Evolutionary conservation across 2,888 invertebrate genomes (phyloP), one percentile per base, ranked within the genome.

Genomic region (Lasiommata megera): DNA sequence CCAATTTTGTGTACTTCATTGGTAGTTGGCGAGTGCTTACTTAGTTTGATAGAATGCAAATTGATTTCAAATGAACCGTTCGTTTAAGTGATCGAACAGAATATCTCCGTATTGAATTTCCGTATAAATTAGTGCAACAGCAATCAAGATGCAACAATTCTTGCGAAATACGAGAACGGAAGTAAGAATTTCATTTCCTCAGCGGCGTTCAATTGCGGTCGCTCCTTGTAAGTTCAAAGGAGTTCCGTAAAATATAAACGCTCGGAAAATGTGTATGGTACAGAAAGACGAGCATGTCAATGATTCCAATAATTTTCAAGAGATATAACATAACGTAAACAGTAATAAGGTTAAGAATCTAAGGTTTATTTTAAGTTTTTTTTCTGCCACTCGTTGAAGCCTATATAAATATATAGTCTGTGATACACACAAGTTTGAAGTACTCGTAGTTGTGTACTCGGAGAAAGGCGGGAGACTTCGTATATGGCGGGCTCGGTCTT

Each of bases 151-250:
- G 31, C 46, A 17, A 29, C 29, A 44, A 44, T 31, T 31, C 29
- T 16, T 31, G 31, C 14, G 28, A 29, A 1, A 28, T 41, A 1
- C 44, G 29, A 46, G 31, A 31, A 9, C 38, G 12, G 28, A 14
- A 44, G 7, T 29, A 51, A 37, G 37, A 51, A 38, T 50, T 50
- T 50, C 14, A 50, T 50, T 50, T 50, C 37, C 44, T 5, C 9
- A 23, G 17, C 40, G 43, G n/a, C n/a, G 34, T 48, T 17, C 18
- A 34, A 36, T 37, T 48, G 48, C 18, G 48, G 36, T 36, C 12
- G 18, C 18, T 36, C 18, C 48, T 36, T 12, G 12, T 29, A 12
- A 29, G 29, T 28, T 44, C 44, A 44, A 48, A 48, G 18, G 17
- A 12, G 11, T n/a, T 48, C 7, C 11, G 3, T 43, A 12, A n/a